Evolutionary conservation across 2,113 vertebrate species (phyloP), one percentile per base, ranked within the genome.

Genomic region (Crotophaga sulcirostris): DNA sequence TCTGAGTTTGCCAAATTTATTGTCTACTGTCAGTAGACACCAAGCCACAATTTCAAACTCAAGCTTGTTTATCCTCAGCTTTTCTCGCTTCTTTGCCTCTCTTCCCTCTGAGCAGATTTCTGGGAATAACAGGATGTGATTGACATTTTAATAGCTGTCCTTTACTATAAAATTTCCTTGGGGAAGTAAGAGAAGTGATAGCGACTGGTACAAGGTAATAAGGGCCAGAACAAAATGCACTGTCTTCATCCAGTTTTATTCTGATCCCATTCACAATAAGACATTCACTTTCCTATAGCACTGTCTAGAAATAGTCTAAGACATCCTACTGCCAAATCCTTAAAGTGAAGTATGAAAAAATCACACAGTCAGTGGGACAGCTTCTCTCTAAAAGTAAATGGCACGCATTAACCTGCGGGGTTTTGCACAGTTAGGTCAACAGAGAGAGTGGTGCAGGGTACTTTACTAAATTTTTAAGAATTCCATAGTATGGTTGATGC

Each of bases 41-140:
- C 0, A 66, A 63, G 8, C 18, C 36, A 64, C 29, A 40, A 10
- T 68, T 89, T 84, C 31, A 75, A 77, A 70, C 24, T 70, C 26
- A n/a, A 45, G 3, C 8, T 31, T 64, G 38, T 0, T 0, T 20
- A 19, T 33, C 15, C 20, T 63, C 2, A 0, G 3, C 10, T 76
- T 89, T 82, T 56, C 28, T 78, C 31, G 25, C 15, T 33, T 20
- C 28, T 82, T 76, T 64, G 16, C 42, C 33, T 6, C 10, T 44
- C 33, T 45, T 44, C 7, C 6, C 10, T 88, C 66, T 54, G 54
- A 83, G 21, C 13, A 62, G 11, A 64, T 80, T 87, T 64, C 31
- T 73, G 42, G 58, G 60, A 82, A 94, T 11, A 69, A 3, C 31
- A 73, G 15, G 25, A 33, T 49, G 25, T 54, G 25, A 79, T 1